These are phyloP conservation scores for Syrphus vitripennis DNA, from an alignment of 2,888 invertebrate species.

Conservation along the genomic window DNA sequence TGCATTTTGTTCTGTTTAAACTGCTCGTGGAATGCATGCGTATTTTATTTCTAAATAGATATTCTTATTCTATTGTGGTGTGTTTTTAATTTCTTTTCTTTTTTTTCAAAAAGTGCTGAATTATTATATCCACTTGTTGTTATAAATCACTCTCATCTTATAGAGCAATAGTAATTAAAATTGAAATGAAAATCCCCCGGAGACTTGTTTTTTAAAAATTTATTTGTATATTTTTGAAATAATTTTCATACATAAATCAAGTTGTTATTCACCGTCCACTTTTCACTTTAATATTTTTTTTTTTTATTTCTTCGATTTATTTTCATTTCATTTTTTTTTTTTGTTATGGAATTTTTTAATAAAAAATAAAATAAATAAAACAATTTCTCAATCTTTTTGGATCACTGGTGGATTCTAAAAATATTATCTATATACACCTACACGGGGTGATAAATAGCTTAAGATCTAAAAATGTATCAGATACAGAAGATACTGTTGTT, in stretches of 20 bases:
- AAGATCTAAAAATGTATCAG: slow-evolving; percentile 42
- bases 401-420: slow-evolving; percentile 57
- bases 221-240: slow-evolving; percentile 11
- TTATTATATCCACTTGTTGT: slow-evolving; percentile 42
- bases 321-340: not conserved
- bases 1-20: slow-evolving; percentile 14
- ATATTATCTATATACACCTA: slow-evolving; percentile 43
- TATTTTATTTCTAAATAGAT: too few species aligned
- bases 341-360: too few species aligned
- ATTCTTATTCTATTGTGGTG: not conserved
- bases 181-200: not conserved
- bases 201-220: not conserved
- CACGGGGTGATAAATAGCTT: slow-evolving; percentile 50
- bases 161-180: not conserved
- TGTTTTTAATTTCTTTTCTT: not conserved
- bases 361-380: slow-evolving; percentile 26
- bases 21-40: not conserved
- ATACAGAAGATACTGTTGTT: not conserved
- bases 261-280: slow-evolving; percentile 50
- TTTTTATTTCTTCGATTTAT: slow-evolving; percentile 13
- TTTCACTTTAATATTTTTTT: slow-evolving; percentile 25
- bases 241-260: slow-evolving; percentile 51
- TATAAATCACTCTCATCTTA: not conserved
- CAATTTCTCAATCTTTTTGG: slow-evolving; percentile 55
- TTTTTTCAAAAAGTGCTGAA: slow-evolving; percentile 17